phyloP scores from a whole-genome alignment of 2,888 invertebrate genomes.

The Cerastoderma edule region DNA sequence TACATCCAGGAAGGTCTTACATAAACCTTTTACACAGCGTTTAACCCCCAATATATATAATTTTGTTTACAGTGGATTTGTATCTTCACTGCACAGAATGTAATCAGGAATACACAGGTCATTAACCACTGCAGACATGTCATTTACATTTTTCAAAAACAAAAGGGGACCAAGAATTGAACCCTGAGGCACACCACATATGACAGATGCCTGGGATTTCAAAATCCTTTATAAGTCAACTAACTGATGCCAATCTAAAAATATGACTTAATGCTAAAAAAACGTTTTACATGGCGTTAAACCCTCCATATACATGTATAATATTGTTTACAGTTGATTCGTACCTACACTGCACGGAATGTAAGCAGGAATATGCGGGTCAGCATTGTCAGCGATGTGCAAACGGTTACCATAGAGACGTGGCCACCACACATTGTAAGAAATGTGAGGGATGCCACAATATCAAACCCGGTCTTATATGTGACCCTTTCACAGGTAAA shows the following conservation, averaged over 20 bases:
- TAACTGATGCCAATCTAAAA: no score
- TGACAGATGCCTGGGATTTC: no score
- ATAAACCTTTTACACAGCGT: not conserved
- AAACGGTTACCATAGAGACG: slow-evolving; percentile 70
- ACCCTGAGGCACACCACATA: no score
- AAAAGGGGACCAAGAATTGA: no score
- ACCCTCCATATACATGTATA: not conserved
- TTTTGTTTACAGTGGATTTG: slow-evolving; percentile 66
- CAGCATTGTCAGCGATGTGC: slow-evolving; percentile 75
- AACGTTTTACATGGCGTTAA: not conserved
- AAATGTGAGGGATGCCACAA: slow-evolving; percentile 70
- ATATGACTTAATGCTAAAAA: no score
- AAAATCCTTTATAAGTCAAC: no score
- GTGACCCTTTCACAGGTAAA: slow-evolving; percentile 69
- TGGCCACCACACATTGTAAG: slow-evolving; percentile 52
- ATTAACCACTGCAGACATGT: no score
- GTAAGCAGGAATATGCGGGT: slow-evolving; percentile 72
- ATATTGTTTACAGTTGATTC: slow-evolving; percentile 67
- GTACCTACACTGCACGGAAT: slow-evolving; percentile 67
- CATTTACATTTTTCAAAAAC: no score
- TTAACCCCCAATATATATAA: not conserved
- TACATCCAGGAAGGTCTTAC: no score
- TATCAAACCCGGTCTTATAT: slow-evolving; percentile 55
- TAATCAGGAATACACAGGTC: slow-evolving; percentile 69
- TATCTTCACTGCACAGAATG: slow-evolving; percentile 69